Evolutionary conservation across 1,140 invertebrate genomes (phyloP).

Genomic region (Monochamus saltuarius): DNA sequence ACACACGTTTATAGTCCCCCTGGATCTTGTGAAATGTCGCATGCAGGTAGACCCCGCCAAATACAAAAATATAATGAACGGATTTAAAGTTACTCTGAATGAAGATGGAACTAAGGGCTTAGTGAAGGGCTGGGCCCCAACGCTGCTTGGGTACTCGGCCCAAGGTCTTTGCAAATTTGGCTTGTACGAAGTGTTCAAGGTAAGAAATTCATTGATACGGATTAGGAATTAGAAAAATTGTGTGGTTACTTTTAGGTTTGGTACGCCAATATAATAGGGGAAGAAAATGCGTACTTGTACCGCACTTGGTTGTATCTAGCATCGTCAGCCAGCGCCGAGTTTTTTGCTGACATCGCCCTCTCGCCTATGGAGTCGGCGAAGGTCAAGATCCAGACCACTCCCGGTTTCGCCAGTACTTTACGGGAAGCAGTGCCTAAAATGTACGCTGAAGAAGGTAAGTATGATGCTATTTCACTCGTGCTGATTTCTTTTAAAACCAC

Average conservation of each 20-base stretch:
- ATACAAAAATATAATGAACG: slow-evolving; percentile 88
- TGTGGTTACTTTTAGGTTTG: slow-evolving; percentile 40
- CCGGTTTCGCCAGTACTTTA: slow-evolving; percentile 88
- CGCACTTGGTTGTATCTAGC: slow-evolving; percentile 90
- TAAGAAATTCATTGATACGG: slow-evolving; percentile 32
- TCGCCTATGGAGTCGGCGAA: slow-evolving; percentile 99
- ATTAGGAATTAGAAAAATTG: too few relatives aligned
- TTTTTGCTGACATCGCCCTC: slow-evolving; percentile 98
- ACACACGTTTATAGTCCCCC: slow-evolving; percentile 83
- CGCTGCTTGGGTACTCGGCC: slow-evolving; percentile 94
- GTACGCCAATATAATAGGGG: slow-evolving; percentile 84
- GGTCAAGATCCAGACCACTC: slow-evolving; percentile 93
- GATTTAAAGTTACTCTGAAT: slow-evolving; percentile 80
- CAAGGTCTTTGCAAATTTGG: slow-evolving; percentile 87
- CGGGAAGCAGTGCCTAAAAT: slow-evolving; percentile 90
- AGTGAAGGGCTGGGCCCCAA: slow-evolving; percentile 97
- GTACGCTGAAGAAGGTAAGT: slow-evolving; percentile 70
- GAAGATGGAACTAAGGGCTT: slow-evolving; percentile 91
- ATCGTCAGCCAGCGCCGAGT: slow-evolving; percentile 96
- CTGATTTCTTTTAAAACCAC: too few relatives aligned
- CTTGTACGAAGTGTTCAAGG: slow-evolving; percentile 85
- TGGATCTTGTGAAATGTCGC: slow-evolving; percentile 98
- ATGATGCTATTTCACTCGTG: too few relatives aligned
- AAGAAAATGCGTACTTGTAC: slow-evolving; percentile 92
- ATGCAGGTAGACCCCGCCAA: slow-evolving; percentile 94